Conservation (phyloP, 2,888 invertebrate genomes). For the Drosophila helvetica region DNA sequence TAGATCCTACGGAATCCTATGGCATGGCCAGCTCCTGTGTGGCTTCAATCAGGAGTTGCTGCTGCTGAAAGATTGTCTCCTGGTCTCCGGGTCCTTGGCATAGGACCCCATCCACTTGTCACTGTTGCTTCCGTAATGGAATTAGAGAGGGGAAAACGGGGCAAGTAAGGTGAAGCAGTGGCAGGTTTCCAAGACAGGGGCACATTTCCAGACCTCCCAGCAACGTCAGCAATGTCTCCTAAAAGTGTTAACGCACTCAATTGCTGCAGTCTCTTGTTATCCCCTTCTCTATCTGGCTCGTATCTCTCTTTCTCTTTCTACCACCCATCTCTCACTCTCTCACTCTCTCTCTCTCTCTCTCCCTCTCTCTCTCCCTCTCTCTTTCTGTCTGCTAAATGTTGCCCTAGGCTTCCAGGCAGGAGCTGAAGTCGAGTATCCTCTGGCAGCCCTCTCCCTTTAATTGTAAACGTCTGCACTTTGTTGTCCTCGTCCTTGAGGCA, state of each 20-base stretch:
- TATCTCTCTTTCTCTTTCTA: background rate
- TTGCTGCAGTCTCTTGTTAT: constrained; percentile 53
- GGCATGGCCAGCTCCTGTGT: constrained; percentile 1
- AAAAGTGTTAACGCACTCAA: constrained; percentile 76
- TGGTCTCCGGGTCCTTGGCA: constrained; percentile 35
- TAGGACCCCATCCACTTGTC: constrained; percentile 68
- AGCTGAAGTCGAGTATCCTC: constrained; percentile 7
- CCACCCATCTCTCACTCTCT: background rate
- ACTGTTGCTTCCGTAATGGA: constrained; percentile 78
- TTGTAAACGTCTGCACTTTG: constrained; percentile 74
- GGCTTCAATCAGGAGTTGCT: constrained; percentile 38
- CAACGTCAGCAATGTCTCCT: constrained; percentile 53
- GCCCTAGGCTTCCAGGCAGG: constrained; percentile 12
- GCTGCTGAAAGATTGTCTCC: constrained; percentile 36
- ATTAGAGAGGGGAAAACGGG: constrained; percentile 52
- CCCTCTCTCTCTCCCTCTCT: background rate
- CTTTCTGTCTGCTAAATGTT: constrained; percentile 19
- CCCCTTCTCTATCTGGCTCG: constrained; percentile 2
- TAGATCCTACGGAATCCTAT: background rate
- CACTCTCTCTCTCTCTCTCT: background rate
- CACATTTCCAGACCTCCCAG: constrained; percentile 12
- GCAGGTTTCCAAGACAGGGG: constrained; percentile 12
- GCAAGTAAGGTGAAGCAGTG: constrained; percentile 5
- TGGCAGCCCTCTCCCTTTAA: constrained; percentile 44
- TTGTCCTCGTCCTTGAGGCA: constrained; percentile 56